Conservation (phyloP, 1,140 invertebrate species). For the Maconellicoccus hirsutus region DNA sequence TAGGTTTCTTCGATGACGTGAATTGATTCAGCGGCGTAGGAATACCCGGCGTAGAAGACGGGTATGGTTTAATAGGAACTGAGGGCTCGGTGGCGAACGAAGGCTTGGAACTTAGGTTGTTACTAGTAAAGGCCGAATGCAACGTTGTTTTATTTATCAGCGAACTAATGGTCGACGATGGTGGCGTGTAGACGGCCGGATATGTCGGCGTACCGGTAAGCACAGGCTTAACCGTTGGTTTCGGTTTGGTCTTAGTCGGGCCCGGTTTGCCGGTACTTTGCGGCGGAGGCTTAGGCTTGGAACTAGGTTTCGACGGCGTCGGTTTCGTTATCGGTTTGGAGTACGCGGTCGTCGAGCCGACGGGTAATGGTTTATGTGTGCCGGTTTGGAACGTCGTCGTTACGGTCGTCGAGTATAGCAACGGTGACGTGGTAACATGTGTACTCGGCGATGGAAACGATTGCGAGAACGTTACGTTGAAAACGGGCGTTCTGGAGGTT, state of each 20-base stretch:
- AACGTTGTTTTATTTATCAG: not conserved
- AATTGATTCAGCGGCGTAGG: slow-evolving; percentile 6
- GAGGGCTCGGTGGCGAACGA: not conserved
- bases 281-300: slow-evolving; percentile 25
- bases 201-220: slow-evolving; percentile 23
- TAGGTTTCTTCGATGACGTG: not conserved
- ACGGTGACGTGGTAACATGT: slow-evolving; percentile 21
- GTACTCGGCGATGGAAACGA: slow-evolving; percentile 26
- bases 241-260: slow-evolving; percentile 17
- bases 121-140: slow-evolving; percentile 17
- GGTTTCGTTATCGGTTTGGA: slow-evolving; percentile 7
- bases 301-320: slow-evolving; percentile 28
- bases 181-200: slow-evolving; percentile 18
- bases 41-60: not conserved
- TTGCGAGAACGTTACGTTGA: slow-evolving; percentile 1
- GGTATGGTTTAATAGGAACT: slow-evolving; percentile 10
- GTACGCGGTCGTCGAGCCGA: slow-evolving; percentile 16
- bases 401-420: slow-evolving; percentile 25
- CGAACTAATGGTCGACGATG: slow-evolving; percentile 6
- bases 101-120: slow-evolving; percentile 11
- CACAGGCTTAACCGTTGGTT: slow-evolving; percentile 23
- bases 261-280: slow-evolving; percentile 21
- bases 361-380: not conserved
- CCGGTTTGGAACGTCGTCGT: not conserved
- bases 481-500: not conserved